Base-by-base conservation (phyloP, 2,888 invertebrate species). In the Isoperla grammatica region DNA sequence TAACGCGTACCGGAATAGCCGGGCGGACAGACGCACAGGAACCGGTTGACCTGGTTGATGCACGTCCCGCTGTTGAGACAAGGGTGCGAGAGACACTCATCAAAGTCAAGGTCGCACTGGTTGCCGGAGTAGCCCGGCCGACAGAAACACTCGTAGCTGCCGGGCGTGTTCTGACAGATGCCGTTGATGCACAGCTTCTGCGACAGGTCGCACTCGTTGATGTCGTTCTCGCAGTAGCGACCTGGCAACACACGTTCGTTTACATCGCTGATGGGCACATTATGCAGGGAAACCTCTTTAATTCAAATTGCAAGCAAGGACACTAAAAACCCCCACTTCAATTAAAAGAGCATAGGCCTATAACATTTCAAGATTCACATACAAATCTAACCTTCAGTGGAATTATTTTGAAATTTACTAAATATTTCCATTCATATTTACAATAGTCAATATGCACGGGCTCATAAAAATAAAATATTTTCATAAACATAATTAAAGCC, bases 61-160 rank as follows among this genome's bases (percentile, higher is more conserved):
- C 94, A 94, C 1, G 87, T 85, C 37, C 88, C 92, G 66, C 86
- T 86, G 72, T 93, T 90, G 68, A 83, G 82, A 71, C 94, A 94
- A 0, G 93, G 93, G 61, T 84, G 81, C 23, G 90, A 88, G 12
- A 93, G 79, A 69, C 94, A 94, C 73, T 93, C 93, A 72, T 94
- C 88, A 68, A 93, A 88, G 73, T 94, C 89, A 59, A 87, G 81
- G 69, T 90, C 87, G 73, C 94, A 95, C 65, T 84, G 82, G 69
- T 85, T 82, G 15, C 94, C 94, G 12, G 92, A 90, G 73, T 84
- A 93, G 2, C 95, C 95, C n/a, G 90, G 90, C 55, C 81, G 82
- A 73, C 94, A 95, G 69, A 86, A 88, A 73, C 95, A 95, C 69
- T 88, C 85, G 75, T 86, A 93, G 61, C 86, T 83, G 48, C 71